Percentiles rank a stretch among this genome's conserved stretches.
Evolutionary conservation across 2,888 invertebrate genomes (phyloP).

Genomic region (Mesorhabditis spiculigera): DNA sequence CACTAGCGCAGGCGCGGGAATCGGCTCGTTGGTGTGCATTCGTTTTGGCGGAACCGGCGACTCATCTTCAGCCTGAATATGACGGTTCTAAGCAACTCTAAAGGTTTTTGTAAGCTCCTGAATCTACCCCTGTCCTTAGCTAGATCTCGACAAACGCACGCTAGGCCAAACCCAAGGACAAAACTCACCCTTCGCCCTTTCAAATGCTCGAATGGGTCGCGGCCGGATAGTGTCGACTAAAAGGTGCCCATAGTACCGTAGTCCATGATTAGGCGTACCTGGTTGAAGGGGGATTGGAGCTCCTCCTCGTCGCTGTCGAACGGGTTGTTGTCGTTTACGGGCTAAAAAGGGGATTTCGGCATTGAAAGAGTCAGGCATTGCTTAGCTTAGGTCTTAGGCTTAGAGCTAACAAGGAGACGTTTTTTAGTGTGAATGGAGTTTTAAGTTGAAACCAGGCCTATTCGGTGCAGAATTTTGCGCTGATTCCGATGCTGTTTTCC

Average conservation of each 20-base stretch:
- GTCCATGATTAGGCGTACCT: not conserved
- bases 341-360: too few relatives aligned
- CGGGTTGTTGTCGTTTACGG: slow-evolving; percentile 16
- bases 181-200: not conserved
- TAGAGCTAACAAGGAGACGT: too few relatives aligned
- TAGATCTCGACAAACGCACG: not conserved
- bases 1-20: too few relatives aligned
- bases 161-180: not conserved
- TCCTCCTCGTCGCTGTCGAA: slow-evolving; percentile 36
- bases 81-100: too few relatives aligned
- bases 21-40: not conserved
- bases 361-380: too few relatives aligned
- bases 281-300: slow-evolving; percentile 10
- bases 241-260: not conserved
- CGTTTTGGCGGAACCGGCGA: not conserved
- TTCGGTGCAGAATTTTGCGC: too few relatives aligned
- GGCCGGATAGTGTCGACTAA: slow-evolving; percentile 28
- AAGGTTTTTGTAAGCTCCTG: too few relatives aligned
- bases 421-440: too few relatives aligned
- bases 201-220: slow-evolving; percentile 36
- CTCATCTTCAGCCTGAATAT: not conserved
- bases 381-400: too few relatives aligned
- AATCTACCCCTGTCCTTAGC: too few relatives aligned
- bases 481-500: too few relatives aligned
- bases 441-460: too few relatives aligned